These are phyloP conservation scores for Bathynomus jamesi DNA, from an alignment of 1,140 invertebrate genomes.

Conservation along the genomic window DNA sequence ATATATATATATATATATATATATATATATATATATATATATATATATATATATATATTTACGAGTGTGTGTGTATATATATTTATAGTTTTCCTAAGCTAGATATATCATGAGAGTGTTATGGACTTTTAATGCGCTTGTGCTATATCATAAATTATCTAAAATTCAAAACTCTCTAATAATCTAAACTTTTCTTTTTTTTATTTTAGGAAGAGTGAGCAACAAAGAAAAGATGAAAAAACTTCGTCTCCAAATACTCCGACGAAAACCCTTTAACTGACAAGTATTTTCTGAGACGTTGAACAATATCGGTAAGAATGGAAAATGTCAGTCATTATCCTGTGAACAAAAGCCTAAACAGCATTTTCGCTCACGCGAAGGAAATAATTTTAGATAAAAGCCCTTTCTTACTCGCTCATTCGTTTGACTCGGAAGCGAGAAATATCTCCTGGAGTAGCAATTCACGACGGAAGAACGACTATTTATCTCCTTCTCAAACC, in stretches of 20 bases:
- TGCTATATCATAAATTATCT: background rate
- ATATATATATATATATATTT: background rate
- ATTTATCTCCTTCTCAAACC: too few species aligned
- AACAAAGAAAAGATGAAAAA: background rate
- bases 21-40: background rate
- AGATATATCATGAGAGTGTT: background rate
- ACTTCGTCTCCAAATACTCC: background rate
- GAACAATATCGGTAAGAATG: background rate
- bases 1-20: background rate
- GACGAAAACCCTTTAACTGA: background rate
- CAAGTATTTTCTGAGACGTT: background rate
- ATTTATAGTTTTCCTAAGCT: background rate
- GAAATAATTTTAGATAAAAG: background rate
- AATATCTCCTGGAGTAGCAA: too few species aligned
- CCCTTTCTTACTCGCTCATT: background rate
- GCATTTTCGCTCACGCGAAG: background rate
- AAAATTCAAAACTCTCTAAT: background rate
- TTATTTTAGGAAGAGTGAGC: background rate
- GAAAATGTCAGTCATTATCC: background rate
- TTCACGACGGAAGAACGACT: too few species aligned
- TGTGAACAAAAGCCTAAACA: background rate
- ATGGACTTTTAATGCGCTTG: too few species aligned
- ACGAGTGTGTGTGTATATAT: background rate
- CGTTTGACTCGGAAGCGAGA: background rate
- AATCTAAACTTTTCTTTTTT: background rate